Evolutionary conservation across 2,888 invertebrate genomes (phyloP), one percentile per base, ranked within the genome.

Genomic region (Hoplodrina ambigua): DNA sequence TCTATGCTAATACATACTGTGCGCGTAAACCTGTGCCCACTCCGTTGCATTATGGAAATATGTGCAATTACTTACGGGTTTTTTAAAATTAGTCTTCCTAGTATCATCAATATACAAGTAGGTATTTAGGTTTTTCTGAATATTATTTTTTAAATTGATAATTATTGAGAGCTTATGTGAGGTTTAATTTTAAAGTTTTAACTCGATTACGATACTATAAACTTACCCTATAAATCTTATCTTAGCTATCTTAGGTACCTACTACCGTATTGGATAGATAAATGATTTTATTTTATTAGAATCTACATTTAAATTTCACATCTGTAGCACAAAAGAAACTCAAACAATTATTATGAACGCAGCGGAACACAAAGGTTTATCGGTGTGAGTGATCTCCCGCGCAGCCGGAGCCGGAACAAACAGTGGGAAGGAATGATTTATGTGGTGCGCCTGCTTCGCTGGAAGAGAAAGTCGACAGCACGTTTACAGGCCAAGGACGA

Each of bases 401-500:
- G 69, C n/a, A 56, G 53, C 63, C 76, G 52, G 71, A 68, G 70
- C 72, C 79, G 78, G 78, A 81, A 79, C 84, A 77, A 75, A 69
- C 78, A 71, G 79, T 82, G 85, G 75, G 75, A 81, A 86, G 82
- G 78, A 86, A 88, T 86, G 86, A 87, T 88, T 86, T 84, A 90
- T 87, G 76, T 81, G 80, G 82, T 86, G 75, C 78, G 85, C 85
- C 80, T 70, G 71, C 71, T 75, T 75, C 78, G 72, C 75, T 75
- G 76, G 79, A 82, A 93, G 95, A 94, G 95, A 95, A 94, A 94
- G 95, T 94, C 72, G 81, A 55, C n/a, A 61, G 46, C 72, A 58
- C 75, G 83, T 88, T 90, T 89, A 89, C 87, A 82, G 89, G 91
- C 90, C 95, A 95, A 95, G 95, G 95, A 95, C 95, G 94, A 92